A percentile compares a stretch with the other conserved stretches of the same genome.
These are phyloP conservation scores for Tetranychus piercei DNA, from an alignment of 2,888 invertebrate genomes.

Conservation along the genomic window DNA sequence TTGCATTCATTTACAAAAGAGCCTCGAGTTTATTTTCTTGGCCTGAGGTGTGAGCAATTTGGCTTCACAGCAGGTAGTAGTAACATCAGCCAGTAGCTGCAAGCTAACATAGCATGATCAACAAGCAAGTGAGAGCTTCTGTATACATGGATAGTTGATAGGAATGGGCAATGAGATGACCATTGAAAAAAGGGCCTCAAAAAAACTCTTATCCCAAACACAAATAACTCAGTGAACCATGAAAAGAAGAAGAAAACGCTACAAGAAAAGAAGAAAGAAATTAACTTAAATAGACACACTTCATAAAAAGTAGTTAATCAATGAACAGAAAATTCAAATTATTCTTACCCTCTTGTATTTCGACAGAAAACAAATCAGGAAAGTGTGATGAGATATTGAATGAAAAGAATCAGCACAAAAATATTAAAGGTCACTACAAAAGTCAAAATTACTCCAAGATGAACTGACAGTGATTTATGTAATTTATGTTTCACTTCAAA, in stretches of 20 bases:
- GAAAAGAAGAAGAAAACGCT: background rate
- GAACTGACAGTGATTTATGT: too few species aligned
- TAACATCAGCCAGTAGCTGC: background rate
- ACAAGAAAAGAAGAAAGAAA: background rate
- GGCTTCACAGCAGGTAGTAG: background rate
- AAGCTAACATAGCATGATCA: background rate
- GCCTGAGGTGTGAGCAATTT: background rate
- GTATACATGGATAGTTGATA: background rate
- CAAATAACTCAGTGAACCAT: background rate
- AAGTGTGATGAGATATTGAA: too few species aligned
- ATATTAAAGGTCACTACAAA: too few species aligned
- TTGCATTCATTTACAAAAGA: too few species aligned
- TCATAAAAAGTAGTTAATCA: background rate
- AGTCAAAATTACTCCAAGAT: too few species aligned
- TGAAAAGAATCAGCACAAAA: too few species aligned
- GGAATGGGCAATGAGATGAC: background rate
- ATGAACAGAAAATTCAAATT: too few species aligned
- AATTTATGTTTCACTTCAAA: too few species aligned
- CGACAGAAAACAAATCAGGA: too few species aligned
- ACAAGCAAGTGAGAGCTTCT: background rate
- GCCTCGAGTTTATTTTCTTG: background rate
- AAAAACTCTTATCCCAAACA: background rate
- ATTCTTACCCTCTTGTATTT: too few species aligned
- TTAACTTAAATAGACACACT: background rate
- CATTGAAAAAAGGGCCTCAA: background rate